Evolutionary conservation across 2,888 invertebrate species (phyloP), one percentile per base, ranked within the genome.

Genomic region (Griposia aprilina): DNA sequence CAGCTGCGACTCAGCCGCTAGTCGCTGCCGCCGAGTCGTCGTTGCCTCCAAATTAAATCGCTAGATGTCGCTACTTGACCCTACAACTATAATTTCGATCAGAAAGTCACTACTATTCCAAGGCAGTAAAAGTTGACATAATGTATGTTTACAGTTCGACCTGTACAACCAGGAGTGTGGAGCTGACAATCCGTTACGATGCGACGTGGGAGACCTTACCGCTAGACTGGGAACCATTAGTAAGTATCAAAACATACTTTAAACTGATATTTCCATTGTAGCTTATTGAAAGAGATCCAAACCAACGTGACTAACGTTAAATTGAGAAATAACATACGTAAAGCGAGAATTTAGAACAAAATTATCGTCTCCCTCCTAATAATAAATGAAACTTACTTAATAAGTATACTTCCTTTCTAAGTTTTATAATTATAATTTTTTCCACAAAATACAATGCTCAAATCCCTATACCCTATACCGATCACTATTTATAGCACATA

Each of bases 181-280:
- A 0, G 97, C 98, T 0, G 98, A 98, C 93, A 98, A 99, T 90
- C 99, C 99, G 0, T 94, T 99, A 74, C 97, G 99, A 4, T 99
- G 99, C 93, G 98, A 99, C 92, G 98, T 99, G 0, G 99, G 99
- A 0, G 99, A 99, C 93, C 95, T 99, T 65, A 98, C 99, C 0
- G 98, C 98, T 0, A 97, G 99, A 84, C 95, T 99, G 57, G 99
- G 99, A 1, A 97, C 98, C 0, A 98, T 99, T 70, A 97, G 97
- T 97, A 80, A 93, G 94, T 90, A 36, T 7, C 41, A 23, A n/a
- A n/a, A 10, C 41, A 41, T 41, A 41, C 41, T 2, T 41, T 41
- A 36, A 36, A 36, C 30, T 36, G 30, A 36, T 36, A 36, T 36
- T 36, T 36, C n/a, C n/a, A 36, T 36, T 13, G 8, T 20, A 26